A percentile compares a stretch with the other conserved stretches of the same genome.
Conservation (phyloP, 2,113 vertebrate genomes). For the Pardalotus punctatus region DNA sequence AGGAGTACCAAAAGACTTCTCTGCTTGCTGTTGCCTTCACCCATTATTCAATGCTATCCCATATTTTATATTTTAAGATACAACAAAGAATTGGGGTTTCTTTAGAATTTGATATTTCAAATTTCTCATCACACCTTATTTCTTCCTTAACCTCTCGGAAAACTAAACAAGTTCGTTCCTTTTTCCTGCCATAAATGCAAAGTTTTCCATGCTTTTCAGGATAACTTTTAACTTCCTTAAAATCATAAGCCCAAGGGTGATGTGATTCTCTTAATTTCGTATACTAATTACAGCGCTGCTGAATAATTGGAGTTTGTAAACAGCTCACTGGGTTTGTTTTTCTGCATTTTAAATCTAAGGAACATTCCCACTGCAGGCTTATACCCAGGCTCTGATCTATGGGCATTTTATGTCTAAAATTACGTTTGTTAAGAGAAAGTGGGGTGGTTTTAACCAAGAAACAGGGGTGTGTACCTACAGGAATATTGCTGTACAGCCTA, state of each 20-base stretch:
- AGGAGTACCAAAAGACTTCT: not conserved
- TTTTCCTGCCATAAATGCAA: not conserved
- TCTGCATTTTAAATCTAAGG: not conserved
- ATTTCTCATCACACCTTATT: not conserved
- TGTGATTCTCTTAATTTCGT: not conserved
- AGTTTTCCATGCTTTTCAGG: not conserved
- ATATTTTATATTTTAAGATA: not conserved
- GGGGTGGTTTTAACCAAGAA: no score
- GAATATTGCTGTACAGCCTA: not conserved
- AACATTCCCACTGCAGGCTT: rapidly evolving
- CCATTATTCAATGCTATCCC: not conserved
- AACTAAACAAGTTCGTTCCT: not conserved
- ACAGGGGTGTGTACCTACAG: no score
- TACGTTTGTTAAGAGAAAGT: not conserved
- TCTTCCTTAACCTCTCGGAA: not conserved
- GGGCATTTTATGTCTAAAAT: not conserved
- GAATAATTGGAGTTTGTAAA: not conserved
- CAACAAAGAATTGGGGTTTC: rapidly evolving
- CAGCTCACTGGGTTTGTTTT: not conserved
- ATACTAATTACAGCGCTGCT: not conserved
- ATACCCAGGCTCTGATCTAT: no score
- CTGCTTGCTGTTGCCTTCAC: not conserved
- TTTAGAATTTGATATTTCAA: not conserved
- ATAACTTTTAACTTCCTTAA: not conserved
- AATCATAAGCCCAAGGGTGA: not conserved